Evolutionary conservation across 2,797 vertebrate species (phyloP).

Genomic region (Rousettus madagascariensis): DNA sequence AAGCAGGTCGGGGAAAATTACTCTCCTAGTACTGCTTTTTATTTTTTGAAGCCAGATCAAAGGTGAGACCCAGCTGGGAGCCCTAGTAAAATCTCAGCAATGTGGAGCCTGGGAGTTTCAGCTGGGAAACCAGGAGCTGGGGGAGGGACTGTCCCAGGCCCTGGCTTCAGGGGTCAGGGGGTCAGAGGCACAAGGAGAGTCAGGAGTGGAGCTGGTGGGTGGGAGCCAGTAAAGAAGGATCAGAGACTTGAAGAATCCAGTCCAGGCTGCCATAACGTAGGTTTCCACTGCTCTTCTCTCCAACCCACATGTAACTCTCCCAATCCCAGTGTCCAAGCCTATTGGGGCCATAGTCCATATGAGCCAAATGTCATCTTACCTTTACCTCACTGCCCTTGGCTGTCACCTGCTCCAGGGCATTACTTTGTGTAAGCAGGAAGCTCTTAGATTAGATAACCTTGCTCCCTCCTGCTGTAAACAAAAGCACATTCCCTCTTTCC

Average conservation of each 20-base stretch:
- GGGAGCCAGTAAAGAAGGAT: background rate
- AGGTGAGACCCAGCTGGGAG: slow-evolving; percentile 79
- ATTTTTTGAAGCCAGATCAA: slow-evolving; percentile 82
- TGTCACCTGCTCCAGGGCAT: background rate
- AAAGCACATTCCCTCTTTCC: background rate
- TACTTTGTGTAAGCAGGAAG: background rate
- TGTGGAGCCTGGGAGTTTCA: slow-evolving; percentile 70
- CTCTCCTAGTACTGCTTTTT: slow-evolving; percentile 70
- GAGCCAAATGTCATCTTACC: background rate
- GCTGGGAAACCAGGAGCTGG: slow-evolving; percentile 36
- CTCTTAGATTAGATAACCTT: background rate
- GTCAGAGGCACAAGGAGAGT: background rate
- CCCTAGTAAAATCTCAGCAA: slow-evolving; percentile 77
- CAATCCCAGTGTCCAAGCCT: background rate
- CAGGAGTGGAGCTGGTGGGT: background rate
- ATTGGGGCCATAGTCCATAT: background rate
- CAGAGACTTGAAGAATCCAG: background rate
- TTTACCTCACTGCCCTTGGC: background rate
- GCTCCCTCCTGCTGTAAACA: background rate
- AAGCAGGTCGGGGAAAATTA: slow-evolving; percentile 72
- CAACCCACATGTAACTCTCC: background rate
- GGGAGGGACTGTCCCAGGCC: background rate
- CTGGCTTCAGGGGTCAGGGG: slow-evolving; percentile 43
- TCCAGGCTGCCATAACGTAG: background rate
- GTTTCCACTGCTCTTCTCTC: background rate